Percentiles rank a stretch among this genome's conserved stretches.
phyloP scores from a whole-genome alignment of 2,797 vertebrate species.

The Arrhamphus sclerolepis region DNA sequence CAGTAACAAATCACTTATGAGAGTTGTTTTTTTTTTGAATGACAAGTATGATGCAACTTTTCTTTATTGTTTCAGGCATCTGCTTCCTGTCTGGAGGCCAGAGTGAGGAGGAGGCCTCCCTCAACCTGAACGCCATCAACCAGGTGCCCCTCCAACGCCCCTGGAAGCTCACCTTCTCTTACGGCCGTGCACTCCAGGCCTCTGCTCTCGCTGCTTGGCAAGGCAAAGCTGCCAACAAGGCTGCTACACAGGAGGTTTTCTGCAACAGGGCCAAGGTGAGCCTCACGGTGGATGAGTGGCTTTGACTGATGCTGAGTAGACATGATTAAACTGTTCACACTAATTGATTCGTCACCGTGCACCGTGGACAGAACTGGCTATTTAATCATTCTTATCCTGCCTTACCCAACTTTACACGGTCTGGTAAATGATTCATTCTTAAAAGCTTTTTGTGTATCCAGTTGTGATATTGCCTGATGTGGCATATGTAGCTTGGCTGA shows the following conservation, averaged over 20 bases:
- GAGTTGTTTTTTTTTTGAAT: too few relatives aligned
- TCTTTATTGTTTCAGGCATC: conserved; percentile 81
- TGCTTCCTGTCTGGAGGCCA: conserved; percentile 98
- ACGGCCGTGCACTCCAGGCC: conserved; percentile 94
- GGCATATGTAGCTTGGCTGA: conserved; percentile 42
- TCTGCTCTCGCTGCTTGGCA: conserved; percentile 91
- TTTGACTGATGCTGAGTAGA: neutral
- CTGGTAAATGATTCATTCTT: conserved; percentile 61
- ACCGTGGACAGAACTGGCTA: conserved; percentile 9
- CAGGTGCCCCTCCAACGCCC: conserved; percentile 87
- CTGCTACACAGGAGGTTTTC: conserved; percentile 89
- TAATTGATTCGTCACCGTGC: conserved; percentile 5
- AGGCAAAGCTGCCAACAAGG: conserved; percentile 89
- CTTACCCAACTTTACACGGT: conserved; percentile 29
- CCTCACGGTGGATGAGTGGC: neutral
- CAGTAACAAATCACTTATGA: neutral
- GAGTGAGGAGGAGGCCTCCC: conserved; percentile 96
- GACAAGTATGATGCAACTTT: neutral
- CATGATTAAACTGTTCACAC: neutral
- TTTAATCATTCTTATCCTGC: conserved; percentile 24
- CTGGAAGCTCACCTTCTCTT: conserved; percentile 97
- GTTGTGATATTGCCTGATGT: conserved; percentile 19
- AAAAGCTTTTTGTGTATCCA: conserved; percentile 19
- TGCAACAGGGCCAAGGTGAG: conserved; percentile 88
- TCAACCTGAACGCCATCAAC: conserved; percentile 95